Evolutionary conservation across 2,113 vertebrate genomes (phyloP).

Genomic region (Panthera uncia): DNA sequence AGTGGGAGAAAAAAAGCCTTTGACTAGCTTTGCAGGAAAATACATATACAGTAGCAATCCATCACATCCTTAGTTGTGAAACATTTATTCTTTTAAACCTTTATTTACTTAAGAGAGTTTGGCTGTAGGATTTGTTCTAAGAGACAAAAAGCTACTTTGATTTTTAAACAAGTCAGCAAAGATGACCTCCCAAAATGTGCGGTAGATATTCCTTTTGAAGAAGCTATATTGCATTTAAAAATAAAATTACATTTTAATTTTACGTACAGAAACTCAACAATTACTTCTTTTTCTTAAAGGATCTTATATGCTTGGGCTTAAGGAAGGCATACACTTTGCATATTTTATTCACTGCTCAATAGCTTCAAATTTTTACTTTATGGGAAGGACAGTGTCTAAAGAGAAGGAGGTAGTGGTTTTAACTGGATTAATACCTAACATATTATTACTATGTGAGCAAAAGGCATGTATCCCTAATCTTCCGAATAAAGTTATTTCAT

Average conservation of each 20-base stretch:
- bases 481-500: neutral
- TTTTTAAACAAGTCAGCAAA: slow-evolving; percentile 41
- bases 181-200: neutral
- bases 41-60: slow-evolving; percentile 72
- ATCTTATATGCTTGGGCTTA: slow-evolving; percentile 23
- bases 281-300: slow-evolving; percentile 53
- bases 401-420: slow-evolving; percentile 42
- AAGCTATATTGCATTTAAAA: neutral
- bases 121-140: slow-evolving; percentile 61
- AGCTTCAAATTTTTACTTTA: slow-evolving; percentile 52
- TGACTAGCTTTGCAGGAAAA: slow-evolving; percentile 77
- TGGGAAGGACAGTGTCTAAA: slow-evolving; percentile 8
- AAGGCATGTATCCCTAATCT: neutral
- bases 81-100: slow-evolving; percentile 68
- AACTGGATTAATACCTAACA: slow-evolving; percentile 41
- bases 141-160: slow-evolving; percentile 68
- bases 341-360: neutral
- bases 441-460: slow-evolving; percentile 28
- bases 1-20: slow-evolving; percentile 67
- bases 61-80: slow-evolving; percentile 69
- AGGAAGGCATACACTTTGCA: neutral
- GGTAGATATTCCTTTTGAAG: slow-evolving; percentile 46
- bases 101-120: slow-evolving; percentile 75
- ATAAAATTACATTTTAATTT: slow-evolving; percentile 39
- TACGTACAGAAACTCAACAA: slow-evolving; percentile 1